These are phyloP conservation scores for Callorhinus ursinus DNA, from an alignment of 2,113 vertebrate genomes.

Conservation along the genomic window DNA sequence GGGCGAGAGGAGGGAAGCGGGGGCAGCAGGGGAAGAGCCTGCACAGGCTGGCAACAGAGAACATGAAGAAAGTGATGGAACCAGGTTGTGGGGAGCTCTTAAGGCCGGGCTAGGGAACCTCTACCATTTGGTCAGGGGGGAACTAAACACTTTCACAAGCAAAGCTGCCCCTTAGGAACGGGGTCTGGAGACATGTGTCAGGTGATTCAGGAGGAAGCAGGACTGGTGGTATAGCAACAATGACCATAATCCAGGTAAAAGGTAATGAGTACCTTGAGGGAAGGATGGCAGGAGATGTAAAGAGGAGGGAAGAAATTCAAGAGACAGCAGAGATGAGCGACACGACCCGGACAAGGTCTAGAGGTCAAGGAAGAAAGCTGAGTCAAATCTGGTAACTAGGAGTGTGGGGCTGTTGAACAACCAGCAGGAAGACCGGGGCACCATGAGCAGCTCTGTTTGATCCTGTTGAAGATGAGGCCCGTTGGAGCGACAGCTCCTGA, in stretches of 20 bases:
- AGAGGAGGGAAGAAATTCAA: not conserved
- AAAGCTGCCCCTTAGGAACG: not conserved
- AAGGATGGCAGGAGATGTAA: not conserved
- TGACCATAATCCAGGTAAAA: not conserved
- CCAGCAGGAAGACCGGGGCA: not conserved
- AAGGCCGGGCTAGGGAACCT: not conserved
- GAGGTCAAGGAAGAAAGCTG: not conserved
- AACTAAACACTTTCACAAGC: not conserved
- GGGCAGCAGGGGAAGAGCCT: not conserved
- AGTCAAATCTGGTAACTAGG: not conserved
- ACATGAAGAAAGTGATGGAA: not conserved
- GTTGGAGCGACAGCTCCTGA: not conserved
- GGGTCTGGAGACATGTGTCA: not conserved
- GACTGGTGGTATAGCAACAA: not conserved
- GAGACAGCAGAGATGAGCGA: not conserved
- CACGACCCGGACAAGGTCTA: not conserved
- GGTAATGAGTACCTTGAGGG: not conserved
- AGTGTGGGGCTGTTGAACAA: not conserved
- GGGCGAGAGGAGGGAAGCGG: not conserved
- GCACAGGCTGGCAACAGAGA: not conserved
- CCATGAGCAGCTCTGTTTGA: not conserved
- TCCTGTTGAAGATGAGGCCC: not conserved
- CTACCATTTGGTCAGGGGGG: fast-evolving
- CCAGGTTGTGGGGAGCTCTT: not conserved
- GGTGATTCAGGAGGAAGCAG: not conserved